Percentiles rank a stretch among this genome's conserved stretches.
phyloP scores from a whole-genome alignment of 2,113 vertebrate genomes.

The Vulpes lagopus region DNA sequence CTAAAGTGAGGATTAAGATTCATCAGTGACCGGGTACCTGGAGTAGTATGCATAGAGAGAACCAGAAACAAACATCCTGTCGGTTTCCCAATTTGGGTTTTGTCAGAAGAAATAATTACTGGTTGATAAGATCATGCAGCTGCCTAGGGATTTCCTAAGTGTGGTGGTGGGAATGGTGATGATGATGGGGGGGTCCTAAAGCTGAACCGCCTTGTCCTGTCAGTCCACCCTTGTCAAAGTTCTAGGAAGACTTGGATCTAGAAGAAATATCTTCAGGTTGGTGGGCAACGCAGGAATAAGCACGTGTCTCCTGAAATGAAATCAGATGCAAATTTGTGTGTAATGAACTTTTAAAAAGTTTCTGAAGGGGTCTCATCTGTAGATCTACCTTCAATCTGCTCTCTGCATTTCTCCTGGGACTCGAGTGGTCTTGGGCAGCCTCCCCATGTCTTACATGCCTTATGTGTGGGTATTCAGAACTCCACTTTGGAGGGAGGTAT shows the following conservation, averaged over 20 bases:
- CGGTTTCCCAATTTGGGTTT: background rate
- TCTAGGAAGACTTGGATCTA: conserved; percentile 7
- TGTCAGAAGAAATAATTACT: background rate
- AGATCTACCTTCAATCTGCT: background rate
- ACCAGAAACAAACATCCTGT: background rate
- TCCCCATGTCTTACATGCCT: background rate
- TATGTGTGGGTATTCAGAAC: background rate
- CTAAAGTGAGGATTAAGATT: conserved; percentile 11
- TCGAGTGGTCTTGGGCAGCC: background rate
- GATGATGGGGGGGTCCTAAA: background rate
- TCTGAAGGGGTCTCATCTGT: background rate
- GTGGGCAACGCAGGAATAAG: background rate
- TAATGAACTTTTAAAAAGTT: background rate
- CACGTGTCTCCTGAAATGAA: conserved; percentile 28
- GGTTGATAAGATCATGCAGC: background rate
- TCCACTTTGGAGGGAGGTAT: background rate
- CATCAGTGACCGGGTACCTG: background rate
- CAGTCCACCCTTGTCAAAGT: background rate
- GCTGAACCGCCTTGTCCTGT: background rate
- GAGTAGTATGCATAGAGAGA: background rate
- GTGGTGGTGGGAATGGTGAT: too few relatives aligned
- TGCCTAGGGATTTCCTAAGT: background rate
- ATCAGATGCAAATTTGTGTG: background rate
- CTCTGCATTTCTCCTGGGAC: background rate
- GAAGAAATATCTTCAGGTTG: conserved; percentile 9